These are phyloP conservation scores for Neoaliturus tenellus DNA, from an alignment of 2,888 invertebrate genomes.

Conservation along the genomic window DNA sequence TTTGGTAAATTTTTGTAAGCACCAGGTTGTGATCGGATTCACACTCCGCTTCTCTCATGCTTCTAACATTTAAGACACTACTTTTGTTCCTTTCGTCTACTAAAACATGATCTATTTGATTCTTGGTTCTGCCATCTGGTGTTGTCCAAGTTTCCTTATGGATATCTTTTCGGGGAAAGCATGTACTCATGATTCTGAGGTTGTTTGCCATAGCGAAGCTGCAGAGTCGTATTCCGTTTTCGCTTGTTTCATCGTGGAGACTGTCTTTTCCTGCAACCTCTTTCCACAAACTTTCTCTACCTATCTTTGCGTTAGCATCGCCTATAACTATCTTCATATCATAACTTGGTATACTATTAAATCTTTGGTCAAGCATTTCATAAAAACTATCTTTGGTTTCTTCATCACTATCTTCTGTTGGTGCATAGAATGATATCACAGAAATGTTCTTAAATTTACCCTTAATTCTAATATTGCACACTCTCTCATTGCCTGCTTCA, in stretches of 20 bases:
- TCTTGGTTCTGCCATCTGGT: no score
- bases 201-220: constrained; percentile 43
- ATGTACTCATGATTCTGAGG: constrained; percentile 18
- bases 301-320: constrained; percentile 27
- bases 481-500: not conserved
- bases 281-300: constrained; percentile 10
- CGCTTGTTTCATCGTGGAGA: constrained; percentile 31
- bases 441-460: constrained; percentile 31
- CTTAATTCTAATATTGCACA: constrained; percentile 40
- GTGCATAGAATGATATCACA: constrained; percentile 7
- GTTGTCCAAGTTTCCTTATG: constrained; percentile 41
- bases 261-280: not conserved
- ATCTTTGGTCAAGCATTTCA: not conserved
- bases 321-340: not conserved
- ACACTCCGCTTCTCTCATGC: no score
- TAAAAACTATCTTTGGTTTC: constrained; percentile 14
- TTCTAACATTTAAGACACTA: no score
- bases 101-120: no score
- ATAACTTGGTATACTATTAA: constrained; percentile 19
- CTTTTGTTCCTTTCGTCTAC: no score
- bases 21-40: no score
- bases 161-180: not conserved
- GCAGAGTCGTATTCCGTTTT: constrained; percentile 30
- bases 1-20: no score
- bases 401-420: constrained; percentile 11